Conservation (phyloP, 2,888 invertebrate species). For the Oscheius myriophilus region DNA sequence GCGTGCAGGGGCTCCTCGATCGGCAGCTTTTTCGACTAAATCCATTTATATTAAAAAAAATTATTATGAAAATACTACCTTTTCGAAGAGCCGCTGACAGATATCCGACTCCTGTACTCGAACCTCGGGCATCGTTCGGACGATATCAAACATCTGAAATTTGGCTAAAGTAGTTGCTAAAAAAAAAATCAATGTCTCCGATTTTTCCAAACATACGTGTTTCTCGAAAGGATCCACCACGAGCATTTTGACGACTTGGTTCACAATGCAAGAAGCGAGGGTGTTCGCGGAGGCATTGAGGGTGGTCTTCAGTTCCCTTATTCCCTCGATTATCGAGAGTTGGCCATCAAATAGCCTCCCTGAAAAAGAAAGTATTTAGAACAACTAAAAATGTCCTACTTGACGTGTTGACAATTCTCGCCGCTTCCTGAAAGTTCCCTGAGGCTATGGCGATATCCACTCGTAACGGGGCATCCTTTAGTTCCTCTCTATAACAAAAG, state of each 20-base stretch:
- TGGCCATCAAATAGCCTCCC: slow-evolving; percentile 58
- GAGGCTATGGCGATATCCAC: slow-evolving; percentile 32
- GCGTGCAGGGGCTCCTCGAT: slow-evolving; percentile 19
- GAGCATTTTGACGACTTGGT: slow-evolving; percentile 54
- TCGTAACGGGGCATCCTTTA: slow-evolving; percentile 48
- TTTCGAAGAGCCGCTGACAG: slow-evolving; percentile 34
- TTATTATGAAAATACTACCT: slow-evolving; percentile 11
- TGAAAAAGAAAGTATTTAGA: slow-evolving; percentile 15
- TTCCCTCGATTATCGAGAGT: slow-evolving; percentile 58
- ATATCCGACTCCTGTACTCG: slow-evolving; percentile 44
- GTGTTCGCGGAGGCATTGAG: slow-evolving; percentile 39
- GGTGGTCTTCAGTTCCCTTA: slow-evolving; percentile 53
- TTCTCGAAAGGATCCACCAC: slow-evolving; percentile 66
- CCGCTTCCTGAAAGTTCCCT: slow-evolving; percentile 34
- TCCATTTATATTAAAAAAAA: neutral
- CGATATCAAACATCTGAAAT: slow-evolving; percentile 49
- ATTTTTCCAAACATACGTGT: slow-evolving; percentile 41
- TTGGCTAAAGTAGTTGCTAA: no score
- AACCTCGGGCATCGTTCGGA: slow-evolving; percentile 46
- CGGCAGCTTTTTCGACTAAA: slow-evolving; percentile 20
- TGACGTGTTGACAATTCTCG: slow-evolving; percentile 28
- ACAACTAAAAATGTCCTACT: slow-evolving; percentile 24
- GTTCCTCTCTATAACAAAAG: slow-evolving; percentile 42
- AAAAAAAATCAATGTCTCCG: no score
- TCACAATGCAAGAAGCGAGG: slow-evolving; percentile 53